Conservation (phyloP, 2,797 vertebrate genomes). For the Clamator glandarius region DNA sequence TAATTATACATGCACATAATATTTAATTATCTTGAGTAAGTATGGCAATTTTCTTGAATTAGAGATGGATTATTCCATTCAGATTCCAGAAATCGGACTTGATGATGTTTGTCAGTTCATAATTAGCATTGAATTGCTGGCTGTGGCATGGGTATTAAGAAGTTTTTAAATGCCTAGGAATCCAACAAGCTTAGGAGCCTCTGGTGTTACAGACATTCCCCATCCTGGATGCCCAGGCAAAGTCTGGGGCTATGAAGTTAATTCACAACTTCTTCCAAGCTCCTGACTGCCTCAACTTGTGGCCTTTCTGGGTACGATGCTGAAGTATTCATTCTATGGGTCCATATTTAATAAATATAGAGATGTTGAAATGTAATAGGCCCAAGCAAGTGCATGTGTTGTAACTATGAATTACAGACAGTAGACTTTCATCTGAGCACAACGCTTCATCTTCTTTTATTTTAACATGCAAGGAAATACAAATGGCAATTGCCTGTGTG, state of each 20-base stretch:
- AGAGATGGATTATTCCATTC: conserved; percentile 28
- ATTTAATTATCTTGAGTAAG: conserved; percentile 40
- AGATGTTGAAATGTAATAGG: not conserved
- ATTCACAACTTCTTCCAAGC: not conserved
- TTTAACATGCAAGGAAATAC: not conserved
- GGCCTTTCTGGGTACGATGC: not conserved
- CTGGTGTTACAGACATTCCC: not conserved
- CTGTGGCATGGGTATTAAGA: not conserved
- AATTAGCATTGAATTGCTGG: not conserved
- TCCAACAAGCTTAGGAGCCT: not conserved
- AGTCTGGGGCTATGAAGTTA: not conserved
- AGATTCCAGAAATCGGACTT: not conserved
- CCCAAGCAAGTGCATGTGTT: not conserved
- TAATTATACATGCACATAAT: conserved; percentile 39
- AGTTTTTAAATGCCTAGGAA: not conserved
- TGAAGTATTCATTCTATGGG: not conserved
- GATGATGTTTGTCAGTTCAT: conserved; percentile 22
- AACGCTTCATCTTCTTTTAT: not conserved
- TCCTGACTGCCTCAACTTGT: not conserved
- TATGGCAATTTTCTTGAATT: conserved; percentile 33
- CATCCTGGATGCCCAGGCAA: not conserved
- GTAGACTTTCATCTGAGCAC: not conserved
- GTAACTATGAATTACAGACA: not conserved
- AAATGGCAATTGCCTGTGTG: not conserved
- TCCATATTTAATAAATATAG: not conserved